Percentiles rank a stretch among this genome's conserved stretches.
phyloP scores from a whole-genome alignment of 2,888 invertebrate genomes.

The Diaphora mendica region DNA sequence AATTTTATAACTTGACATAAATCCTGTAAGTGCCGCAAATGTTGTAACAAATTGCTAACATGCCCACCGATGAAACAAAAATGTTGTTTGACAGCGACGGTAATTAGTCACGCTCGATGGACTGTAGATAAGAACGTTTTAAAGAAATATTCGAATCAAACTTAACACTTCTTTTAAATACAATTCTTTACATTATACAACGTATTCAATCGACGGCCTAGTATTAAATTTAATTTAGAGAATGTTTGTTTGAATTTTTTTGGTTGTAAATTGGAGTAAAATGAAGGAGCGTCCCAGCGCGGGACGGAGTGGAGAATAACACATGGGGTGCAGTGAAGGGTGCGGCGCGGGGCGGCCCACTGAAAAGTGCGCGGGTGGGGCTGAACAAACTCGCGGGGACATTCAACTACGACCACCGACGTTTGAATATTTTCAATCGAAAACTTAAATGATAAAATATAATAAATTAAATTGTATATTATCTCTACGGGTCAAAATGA shows the following conservation, averaged over 20 bases:
- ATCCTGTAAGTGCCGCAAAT: conserved; percentile 50
- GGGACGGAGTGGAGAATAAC: conserved; percentile 80
- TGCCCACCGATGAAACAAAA: conserved; percentile 34
- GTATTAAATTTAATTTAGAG: conserved; percentile 73
- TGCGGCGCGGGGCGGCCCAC: conserved; percentile 82
- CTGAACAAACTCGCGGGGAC: conserved; percentile 87
- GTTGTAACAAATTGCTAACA: conserved; percentile 44
- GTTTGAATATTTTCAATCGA: conserved; percentile 52
- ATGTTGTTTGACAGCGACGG: conserved; percentile 42
- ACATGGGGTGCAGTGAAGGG: conserved; percentile 82
- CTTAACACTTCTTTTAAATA: conserved; percentile 28
- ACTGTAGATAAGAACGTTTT: conserved; percentile 45
- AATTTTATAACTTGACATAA: conserved; percentile 50
- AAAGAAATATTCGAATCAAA: conserved; percentile 29
- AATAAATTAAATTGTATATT: neutral
- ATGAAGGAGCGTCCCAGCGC: conserved; percentile 86
- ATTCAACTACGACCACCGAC: conserved; percentile 60
- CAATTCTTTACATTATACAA: conserved; percentile 13
- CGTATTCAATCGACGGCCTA: conserved; percentile 54
- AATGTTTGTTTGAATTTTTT: conserved; percentile 84
- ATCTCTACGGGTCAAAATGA: neutral
- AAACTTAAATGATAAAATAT: neutral
- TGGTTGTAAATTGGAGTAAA: conserved; percentile 86
- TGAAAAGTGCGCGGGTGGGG: conserved; percentile 86
- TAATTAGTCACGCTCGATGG: conserved; percentile 49